These are phyloP conservation scores for Scelioninae gen. 1 DNA, from an alignment of 2,888 invertebrate genomes.

Conservation along the genomic window DNA sequence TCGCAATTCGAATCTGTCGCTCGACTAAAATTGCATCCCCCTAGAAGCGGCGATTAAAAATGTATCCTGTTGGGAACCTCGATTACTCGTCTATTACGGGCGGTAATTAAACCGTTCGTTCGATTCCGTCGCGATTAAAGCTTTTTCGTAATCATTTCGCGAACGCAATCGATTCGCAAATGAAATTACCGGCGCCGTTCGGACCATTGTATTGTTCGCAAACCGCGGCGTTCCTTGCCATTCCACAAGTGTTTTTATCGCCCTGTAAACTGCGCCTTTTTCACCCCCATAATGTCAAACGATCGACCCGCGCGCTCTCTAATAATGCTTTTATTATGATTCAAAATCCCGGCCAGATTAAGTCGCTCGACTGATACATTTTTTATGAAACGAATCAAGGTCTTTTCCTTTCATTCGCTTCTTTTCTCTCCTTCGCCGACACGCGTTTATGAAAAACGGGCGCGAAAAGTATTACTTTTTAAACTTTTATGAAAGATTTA, in stretches of 20 bases:
- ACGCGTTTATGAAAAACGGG: constrained; percentile 31
- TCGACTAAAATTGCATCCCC: constrained; percentile 46
- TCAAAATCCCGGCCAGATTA: constrained; percentile 32
- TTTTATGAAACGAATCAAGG: constrained; percentile 38
- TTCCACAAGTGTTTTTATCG: constrained; percentile 60
- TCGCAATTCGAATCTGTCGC: constrained; percentile 48
- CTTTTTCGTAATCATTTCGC: constrained; percentile 66
- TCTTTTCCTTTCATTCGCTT: constrained; percentile 1
- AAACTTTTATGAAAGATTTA: constrained; percentile 60
- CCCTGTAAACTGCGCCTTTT: constrained; percentile 18
- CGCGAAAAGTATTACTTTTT: constrained; percentile 32
- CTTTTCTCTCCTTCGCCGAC: background rate
- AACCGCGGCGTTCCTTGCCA: constrained; percentile 47
- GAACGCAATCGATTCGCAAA: constrained; percentile 58
- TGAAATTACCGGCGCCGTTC: constrained; percentile 48
- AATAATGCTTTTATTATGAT: constrained; percentile 52
- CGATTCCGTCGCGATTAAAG: constrained; percentile 68
- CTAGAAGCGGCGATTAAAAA: constrained; percentile 59
- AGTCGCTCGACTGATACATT: constrained; percentile 35
- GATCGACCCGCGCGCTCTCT: constrained; percentile 28
- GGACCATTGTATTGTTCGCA: constrained; percentile 37
- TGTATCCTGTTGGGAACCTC: constrained; percentile 61
- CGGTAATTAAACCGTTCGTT: constrained; percentile 68
- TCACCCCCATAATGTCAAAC: constrained; percentile 20
- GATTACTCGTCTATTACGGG: constrained; percentile 64